A percentile compares a stretch with the other conserved stretches of the same genome.
Conservation (phyloP, 1,140 invertebrate genomes). For the Zophobas atratus region DNA sequence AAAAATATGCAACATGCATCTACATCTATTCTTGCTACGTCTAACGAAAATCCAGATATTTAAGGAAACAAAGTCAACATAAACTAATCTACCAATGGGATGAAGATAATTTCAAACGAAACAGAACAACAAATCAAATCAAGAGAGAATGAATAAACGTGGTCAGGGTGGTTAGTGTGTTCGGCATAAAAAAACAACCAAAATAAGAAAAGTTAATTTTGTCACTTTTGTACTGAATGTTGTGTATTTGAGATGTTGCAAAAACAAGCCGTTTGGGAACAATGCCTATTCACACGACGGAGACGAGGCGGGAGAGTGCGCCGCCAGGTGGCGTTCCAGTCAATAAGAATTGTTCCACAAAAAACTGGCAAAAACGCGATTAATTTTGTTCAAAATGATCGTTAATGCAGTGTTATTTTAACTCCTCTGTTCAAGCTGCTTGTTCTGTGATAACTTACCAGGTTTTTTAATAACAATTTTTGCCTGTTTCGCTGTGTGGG, state of each 20-base stretch:
- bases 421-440: constrained; percentile 67
- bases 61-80: constrained; percentile 35
- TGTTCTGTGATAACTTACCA: constrained; percentile 68
- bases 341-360: constrained; percentile 59
- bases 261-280: constrained; percentile 48
- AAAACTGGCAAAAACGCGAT: constrained; percentile 53
- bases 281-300: constrained; percentile 52
- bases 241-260: constrained; percentile 10
- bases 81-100: constrained; percentile 48
- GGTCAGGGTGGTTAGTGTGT: constrained; percentile 48
- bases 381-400: constrained; percentile 49
- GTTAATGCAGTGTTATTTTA: constrained; percentile 67
- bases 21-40: constrained; percentile 21
- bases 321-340: background rate
- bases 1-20: constrained; percentile 41
- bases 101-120: constrained; percentile 31
- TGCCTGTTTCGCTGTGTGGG: constrained; percentile 69
- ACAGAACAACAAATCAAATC: background rate
- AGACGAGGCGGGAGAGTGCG: background rate
- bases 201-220: constrained; percentile 43
- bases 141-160: constrained; percentile 32
- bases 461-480: constrained; percentile 69
- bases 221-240: constrained; percentile 19
- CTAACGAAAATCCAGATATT: constrained; percentile 22
- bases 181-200: constrained; percentile 26